Conservation (phyloP, 1,140 invertebrate genomes). For the Hermetia illucens region DNA sequence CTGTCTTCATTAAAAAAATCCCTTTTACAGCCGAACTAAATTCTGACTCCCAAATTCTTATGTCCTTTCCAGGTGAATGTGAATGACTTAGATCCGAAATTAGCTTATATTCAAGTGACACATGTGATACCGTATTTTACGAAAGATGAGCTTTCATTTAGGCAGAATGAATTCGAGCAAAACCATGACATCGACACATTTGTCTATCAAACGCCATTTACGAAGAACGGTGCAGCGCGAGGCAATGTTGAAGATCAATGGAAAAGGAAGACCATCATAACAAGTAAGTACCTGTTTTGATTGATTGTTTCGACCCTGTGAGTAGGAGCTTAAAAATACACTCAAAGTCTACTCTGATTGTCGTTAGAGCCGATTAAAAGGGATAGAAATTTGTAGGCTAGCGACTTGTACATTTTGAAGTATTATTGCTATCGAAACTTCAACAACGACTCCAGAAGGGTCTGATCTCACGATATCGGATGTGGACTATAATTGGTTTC, state of each 20-base stretch:
- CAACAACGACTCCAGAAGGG: too few species aligned
- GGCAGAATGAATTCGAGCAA: conserved; percentile 67
- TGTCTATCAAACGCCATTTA: conserved; percentile 89
- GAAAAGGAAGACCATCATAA: conserved; percentile 73
- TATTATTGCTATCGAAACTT: too few species aligned
- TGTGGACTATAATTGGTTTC: too few species aligned
- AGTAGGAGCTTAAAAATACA: too few species aligned
- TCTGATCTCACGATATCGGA: too few species aligned
- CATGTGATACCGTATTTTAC: conserved; percentile 69
- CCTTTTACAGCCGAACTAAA: too few species aligned
- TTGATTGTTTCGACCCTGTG: too few species aligned
- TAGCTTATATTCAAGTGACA: conserved; percentile 86
- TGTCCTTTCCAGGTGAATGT: conserved; percentile 49
- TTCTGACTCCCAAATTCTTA: too few species aligned
- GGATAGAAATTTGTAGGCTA: too few species aligned
- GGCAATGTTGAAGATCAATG: conserved; percentile 77
- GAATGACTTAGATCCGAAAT: conserved; percentile 61
- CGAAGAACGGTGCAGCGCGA: conserved; percentile 60
- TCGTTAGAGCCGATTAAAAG: too few species aligned
- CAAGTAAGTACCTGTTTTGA: conserved; percentile 41
- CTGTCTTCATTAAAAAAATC: neutral
- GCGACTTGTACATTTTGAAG: too few species aligned
- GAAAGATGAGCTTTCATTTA: conserved; percentile 45
- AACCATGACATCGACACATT: conserved; percentile 78
- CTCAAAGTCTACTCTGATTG: too few species aligned